Evolutionary conservation across 2,113 vertebrate species (phyloP).

Genomic region (Platysteira castanea): DNA sequence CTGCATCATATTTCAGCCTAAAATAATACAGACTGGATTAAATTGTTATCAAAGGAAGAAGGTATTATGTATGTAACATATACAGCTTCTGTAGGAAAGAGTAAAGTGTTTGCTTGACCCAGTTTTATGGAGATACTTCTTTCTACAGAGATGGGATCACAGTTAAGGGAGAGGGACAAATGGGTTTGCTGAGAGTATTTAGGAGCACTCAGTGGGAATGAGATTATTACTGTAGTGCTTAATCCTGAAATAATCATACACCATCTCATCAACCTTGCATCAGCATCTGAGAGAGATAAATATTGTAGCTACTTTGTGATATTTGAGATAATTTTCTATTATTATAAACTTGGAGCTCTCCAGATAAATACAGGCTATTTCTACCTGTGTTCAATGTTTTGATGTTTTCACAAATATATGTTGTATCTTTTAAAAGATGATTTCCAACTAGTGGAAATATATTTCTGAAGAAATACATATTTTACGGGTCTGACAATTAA

Average conservation of each 20-base stretch:
- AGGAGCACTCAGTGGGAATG: slow-evolving; percentile 15
- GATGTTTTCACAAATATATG: neutral
- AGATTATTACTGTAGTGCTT: slow-evolving; percentile 35
- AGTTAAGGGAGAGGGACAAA: neutral
- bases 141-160: neutral
- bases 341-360: slow-evolving; percentile 5
- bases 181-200: slow-evolving; percentile 37
- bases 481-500: slow-evolving; percentile 4
- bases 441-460: neutral
- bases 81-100: neutral
- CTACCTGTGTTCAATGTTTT: neutral
- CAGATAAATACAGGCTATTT: slow-evolving; percentile 32
- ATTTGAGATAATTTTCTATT: neutral
- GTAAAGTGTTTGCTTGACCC: slow-evolving; percentile 24
- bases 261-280: neutral
- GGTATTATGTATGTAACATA: neutral
- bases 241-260: slow-evolving; percentile 36
- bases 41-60: neutral
- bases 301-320: slow-evolving; percentile 26
- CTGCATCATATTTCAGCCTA: neutral
- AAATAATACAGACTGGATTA: neutral
- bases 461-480: neutral
- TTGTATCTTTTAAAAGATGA: neutral
- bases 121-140: neutral
- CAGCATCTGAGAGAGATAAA: neutral